Percentiles rank a stretch among this genome's conserved stretches.
Evolutionary conservation across 2,113 vertebrate genomes (phyloP).

Genomic region (Daphoenositta chrysoptera): DNA sequence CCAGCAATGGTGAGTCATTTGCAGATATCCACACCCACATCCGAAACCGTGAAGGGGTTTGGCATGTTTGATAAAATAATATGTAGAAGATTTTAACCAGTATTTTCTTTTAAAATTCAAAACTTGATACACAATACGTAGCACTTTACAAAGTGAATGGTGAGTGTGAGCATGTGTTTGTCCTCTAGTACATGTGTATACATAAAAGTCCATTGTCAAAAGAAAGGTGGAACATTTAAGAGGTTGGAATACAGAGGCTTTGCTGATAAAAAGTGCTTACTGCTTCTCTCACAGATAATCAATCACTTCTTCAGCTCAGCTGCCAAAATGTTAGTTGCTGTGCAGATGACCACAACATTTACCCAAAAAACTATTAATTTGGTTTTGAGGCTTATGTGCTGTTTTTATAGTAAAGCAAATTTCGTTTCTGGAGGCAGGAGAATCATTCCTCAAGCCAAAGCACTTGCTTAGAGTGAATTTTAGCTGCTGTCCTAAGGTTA

Average conservation of each 20-base stretch:
- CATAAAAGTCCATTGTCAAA: background rate
- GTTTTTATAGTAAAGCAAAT: background rate
- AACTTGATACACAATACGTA: accelerated
- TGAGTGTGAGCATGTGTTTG: background rate
- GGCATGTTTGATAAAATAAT: background rate
- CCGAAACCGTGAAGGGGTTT: background rate
- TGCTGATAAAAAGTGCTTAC: background rate
- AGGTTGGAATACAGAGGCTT: background rate
- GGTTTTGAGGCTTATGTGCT: background rate
- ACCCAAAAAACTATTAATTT: background rate
- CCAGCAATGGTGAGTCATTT: background rate
- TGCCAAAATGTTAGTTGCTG: background rate
- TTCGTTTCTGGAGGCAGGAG: background rate
- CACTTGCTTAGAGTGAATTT: background rate
- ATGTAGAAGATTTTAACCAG: background rate
- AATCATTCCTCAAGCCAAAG: background rate
- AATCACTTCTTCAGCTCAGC: background rate
- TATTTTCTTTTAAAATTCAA: background rate
- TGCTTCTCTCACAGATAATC: background rate
- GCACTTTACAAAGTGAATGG: background rate
- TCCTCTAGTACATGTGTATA: background rate
- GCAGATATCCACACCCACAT: background rate
- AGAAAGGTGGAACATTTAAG: background rate
- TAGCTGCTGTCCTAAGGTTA: background rate
- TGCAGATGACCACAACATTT: background rate